Evolutionary conservation across 2,113 vertebrate genomes (phyloP).

Genomic region (Peucedramus taeniatus): DNA sequence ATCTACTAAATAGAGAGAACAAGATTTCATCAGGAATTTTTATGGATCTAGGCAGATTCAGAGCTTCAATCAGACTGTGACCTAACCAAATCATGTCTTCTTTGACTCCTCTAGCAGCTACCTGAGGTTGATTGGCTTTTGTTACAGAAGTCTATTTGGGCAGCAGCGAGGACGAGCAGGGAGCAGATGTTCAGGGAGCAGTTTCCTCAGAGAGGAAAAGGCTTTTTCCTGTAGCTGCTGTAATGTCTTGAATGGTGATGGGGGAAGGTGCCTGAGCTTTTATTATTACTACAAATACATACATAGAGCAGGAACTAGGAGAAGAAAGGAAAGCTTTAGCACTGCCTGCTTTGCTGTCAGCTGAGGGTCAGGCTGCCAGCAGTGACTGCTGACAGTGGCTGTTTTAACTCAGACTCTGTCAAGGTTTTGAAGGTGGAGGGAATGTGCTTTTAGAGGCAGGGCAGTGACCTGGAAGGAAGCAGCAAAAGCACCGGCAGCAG

Average conservation of each 20-base stretch:
- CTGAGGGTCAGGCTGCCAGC: not conserved
- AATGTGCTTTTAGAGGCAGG: not conserved
- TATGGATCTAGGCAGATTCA: not conserved
- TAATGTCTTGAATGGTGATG: not conserved
- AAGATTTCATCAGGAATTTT: not conserved
- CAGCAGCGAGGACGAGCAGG: not conserved
- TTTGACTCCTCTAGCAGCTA: not conserved
- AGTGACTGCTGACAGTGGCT: not conserved
- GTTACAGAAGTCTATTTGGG: not conserved
- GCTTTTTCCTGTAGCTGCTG: not conserved
- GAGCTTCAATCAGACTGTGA: not conserved
- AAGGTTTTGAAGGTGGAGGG: not conserved
- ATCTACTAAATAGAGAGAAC: not conserved
- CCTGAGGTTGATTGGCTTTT: not conserved
- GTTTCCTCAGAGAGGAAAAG: not conserved
- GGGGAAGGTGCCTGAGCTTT: not conserved
- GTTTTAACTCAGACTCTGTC: not conserved
- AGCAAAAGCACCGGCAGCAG: not conserved
- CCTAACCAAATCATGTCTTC: not conserved
- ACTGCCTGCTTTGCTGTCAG: not conserved
- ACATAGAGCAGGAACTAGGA: not conserved
- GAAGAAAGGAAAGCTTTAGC: not conserved
- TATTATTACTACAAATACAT: not conserved
- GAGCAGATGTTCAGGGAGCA: not conserved
- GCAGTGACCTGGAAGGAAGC: not conserved